Evolutionary conservation across 2,797 vertebrate species (phyloP), one percentile per base, ranked within the genome.

Genomic region (Staurois parvus): DNA sequence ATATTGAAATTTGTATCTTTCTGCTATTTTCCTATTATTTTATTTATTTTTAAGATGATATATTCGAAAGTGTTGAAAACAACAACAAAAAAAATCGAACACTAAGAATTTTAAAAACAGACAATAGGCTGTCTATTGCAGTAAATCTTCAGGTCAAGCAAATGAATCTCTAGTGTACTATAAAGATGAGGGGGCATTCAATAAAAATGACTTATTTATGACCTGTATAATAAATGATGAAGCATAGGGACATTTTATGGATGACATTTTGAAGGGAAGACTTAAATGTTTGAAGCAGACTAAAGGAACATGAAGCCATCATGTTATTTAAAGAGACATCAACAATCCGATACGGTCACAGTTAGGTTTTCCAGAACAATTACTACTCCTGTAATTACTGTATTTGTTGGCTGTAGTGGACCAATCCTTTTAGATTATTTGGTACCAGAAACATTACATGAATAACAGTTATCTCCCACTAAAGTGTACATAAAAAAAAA

Each of bases 161-260:
- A 32, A 52, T 77, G 15, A 72, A 64, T 76, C 79, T 86, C 79
- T 62, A 62, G 79, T n/a, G 72, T 62, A 70, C 48, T 34, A 37
- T 82, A 85, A 45, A 81, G 72, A 66, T 42, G 59, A 68, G 42
- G 66, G 72, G 84, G 30, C 48, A 81, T 64, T 86, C 79, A 77
- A 82, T 86, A 82, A 48, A 77, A 72, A 81, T 69, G 73, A 76
- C 59, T 81, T 64, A 85, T 86, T 86, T 81, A 81, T 76, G 78
- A 45, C 66, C 62, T 15, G 48, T 64, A 19, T 81, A 42, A 62
- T 70, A 59, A 29, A 26, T 40, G 26, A 24, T 85, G 84, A 85
- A 79, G 62, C 72, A 74, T 64, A n/a, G 69, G 78, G 84, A 86
- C 72, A 67, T 70, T 11, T 56, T 56, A 21, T n/a, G 17, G 75